Base-by-base conservation (phyloP, 2,113 vertebrate genomes). In the Delphinus delphis region DNA sequence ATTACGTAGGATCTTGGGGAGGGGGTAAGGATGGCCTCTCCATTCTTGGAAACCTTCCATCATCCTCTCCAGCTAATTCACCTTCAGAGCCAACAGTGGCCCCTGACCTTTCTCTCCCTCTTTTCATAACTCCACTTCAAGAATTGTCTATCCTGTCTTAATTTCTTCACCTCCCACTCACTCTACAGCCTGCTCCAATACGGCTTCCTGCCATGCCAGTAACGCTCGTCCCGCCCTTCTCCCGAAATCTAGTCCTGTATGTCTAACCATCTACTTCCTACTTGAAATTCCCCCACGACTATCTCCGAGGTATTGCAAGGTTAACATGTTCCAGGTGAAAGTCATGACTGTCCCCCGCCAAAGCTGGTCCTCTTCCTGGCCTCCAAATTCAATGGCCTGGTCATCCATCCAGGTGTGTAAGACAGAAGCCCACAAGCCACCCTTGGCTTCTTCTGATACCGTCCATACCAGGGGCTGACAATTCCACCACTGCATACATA, bases 1-100 rank as follows among this genome's bases (percentile, higher is more conserved):
- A 67, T 95, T 80, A 93, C 12, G 38, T 50, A 74, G 92, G 83
- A 87, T 81, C 63, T 93, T 50, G 58, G 63, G 92, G 68, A 90
- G 20, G 17, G 70, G 71, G 21, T 68, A 58, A 88, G 87, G 84
- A 80, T 0, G 31, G 55, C 55, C 82, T 88, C 82, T 83, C 63
- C 86, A 26, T 76, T 74, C 31, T 90, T 86, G 62, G 60, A 90
- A 81, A 77, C 44, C 63, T 71, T 76, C 53, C 80, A 70, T 68
- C 63, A 86, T 33, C 11, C 81, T 86, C 63, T 83, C 17, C 55
- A 55, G 91, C 33, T 71, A 91, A 89, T 65, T 93, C 74, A 92
- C 83, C 62, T 71, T 77, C 70, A 74, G 63, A 77, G 11, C 50
- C 82, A 79, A 71, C 50, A 71, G 70, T 14, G 77, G 62, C 58